Percentiles rank a stretch among this genome's conserved stretches.
phyloP scores from a whole-genome alignment of 2,888 invertebrate genomes.

The Microplitis manilae region DNA sequence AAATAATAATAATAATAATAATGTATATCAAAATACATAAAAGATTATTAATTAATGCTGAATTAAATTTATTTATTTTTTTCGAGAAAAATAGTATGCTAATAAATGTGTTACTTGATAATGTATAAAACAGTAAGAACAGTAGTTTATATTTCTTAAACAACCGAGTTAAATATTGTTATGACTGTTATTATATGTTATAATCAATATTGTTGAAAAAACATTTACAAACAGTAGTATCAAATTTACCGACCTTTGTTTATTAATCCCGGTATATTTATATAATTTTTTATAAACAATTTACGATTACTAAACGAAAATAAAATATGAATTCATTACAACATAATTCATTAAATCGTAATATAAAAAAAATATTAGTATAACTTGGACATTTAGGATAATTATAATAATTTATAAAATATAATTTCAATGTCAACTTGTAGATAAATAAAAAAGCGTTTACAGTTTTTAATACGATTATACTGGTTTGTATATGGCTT shows the following conservation, averaged over 20 bases:
- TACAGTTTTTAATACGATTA: neutral
- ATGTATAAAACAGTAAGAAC: too few relatives aligned
- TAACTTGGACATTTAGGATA: neutral
- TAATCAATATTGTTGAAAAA: neutral
- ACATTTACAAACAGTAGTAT: neutral
- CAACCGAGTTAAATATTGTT: neutral
- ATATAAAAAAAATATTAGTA: neutral
- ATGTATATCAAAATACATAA: neutral
- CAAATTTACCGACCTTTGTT: neutral
- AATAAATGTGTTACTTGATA: too few relatives aligned
- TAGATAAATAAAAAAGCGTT: neutral
- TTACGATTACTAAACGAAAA: too few relatives aligned
- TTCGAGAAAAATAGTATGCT: too few relatives aligned
- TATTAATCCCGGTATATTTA: too few relatives aligned
- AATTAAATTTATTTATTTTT: too few relatives aligned
- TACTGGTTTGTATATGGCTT: neutral
- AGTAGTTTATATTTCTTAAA: neutral
- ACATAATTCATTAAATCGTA: neutral
- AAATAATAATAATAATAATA: too few relatives aligned
- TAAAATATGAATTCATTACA: neutral
- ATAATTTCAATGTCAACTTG: neutral
- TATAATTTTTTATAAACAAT: too few relatives aligned
- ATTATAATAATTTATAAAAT: neutral
- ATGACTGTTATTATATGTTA: neutral
- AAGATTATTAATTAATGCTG: too few relatives aligned